Percentiles rank a stretch among this genome's conserved stretches.
Evolutionary conservation across 2,113 vertebrate genomes (phyloP).

Genomic region (Proterorhinus semilunaris): DNA sequence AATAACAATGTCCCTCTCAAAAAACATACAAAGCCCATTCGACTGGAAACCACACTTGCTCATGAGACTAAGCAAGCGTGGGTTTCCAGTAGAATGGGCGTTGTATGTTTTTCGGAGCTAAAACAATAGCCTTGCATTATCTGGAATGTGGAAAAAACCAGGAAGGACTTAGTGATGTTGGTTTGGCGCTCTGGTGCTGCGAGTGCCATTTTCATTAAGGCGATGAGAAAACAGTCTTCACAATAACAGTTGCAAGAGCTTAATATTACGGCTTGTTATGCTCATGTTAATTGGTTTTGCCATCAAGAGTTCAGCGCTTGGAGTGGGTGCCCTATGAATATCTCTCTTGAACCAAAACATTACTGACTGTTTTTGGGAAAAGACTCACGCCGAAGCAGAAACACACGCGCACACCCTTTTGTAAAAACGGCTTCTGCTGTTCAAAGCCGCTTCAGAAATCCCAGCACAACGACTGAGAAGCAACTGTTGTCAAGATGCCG

Average conservation of each 20-base stretch:
- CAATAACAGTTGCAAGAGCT: not conserved
- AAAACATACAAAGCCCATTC: too few relatives aligned
- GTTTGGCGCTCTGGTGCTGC: not conserved
- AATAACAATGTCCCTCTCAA: too few relatives aligned
- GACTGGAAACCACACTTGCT: not conserved
- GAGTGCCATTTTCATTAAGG: not conserved
- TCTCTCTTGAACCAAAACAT: not conserved
- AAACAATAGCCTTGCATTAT: not conserved
- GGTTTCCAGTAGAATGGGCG: too few relatives aligned
- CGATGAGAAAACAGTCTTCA: not conserved
- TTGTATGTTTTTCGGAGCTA: not conserved
- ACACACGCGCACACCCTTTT: too few relatives aligned
- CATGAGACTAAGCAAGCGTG: not conserved
- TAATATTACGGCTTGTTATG: not conserved
- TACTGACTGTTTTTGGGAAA: not conserved
- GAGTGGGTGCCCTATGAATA: not conserved
- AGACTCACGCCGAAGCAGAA: not conserved
- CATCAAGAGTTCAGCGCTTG: not conserved
- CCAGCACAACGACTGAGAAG: constrained; percentile 15
- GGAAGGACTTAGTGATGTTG: not conserved
- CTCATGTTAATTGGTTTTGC: constrained; percentile 2
- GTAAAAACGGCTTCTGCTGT: constrained; percentile 13
- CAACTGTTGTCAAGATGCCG: constrained; percentile 39
- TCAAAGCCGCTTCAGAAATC: constrained; percentile 29
- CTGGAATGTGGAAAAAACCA: not conserved